Evolutionary conservation across 2,888 invertebrate genomes (phyloP), one percentile per base, ranked within the genome.

Genomic region (Teleogryllus oceanicus): DNA sequence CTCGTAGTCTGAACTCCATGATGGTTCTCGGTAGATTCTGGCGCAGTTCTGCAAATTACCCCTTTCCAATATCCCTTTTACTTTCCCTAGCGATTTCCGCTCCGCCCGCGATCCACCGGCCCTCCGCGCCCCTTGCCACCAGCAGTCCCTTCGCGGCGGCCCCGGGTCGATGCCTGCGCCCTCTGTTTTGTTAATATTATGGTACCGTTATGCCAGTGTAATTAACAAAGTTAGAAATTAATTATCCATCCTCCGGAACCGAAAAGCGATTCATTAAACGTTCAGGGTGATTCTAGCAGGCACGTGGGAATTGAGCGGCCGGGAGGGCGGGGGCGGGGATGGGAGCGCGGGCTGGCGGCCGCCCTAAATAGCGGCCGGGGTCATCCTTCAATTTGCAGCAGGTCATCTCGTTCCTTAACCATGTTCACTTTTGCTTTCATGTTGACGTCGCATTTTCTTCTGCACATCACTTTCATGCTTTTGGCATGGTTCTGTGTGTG

Each of bases 151-250:
- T n/a, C 62, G 62, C 62, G n/a, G 62, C 16, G 62, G n/a, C 5
- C 62, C 62, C 16, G 5, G 62, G n/a, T 62, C 62, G 62, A 62
- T 62, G 62, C n/a, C 62, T 62, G n/a, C n/a, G 13, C 37, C 37
- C 62, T 13, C 62, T 62, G 62, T 62, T 62, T 62, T 62, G 62
- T 62, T 10, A 62, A 62, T n/a, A 62, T 62, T n/a, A 62, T 62
- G 62, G 62, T n/a, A 13, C 62, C 62, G 62, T 62, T 62, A 62
- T 62, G n/a, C 62, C 62, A 62, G 62, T 62, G 62, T 62, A 62
- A 62, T 62, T 62, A 62, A 62, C 62, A 62, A 62, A 62, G 62
- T 62, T 62, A 62, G 62, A 62, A 62, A 62, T 62, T 62, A 62
- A 62, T 62, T 62, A 62, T 62, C 62, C 62, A 62, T 62, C 62